Evolutionary conservation across 1,140 invertebrate genomes (phyloP).

Genomic region (Rhyacophila brunnea): DNA sequence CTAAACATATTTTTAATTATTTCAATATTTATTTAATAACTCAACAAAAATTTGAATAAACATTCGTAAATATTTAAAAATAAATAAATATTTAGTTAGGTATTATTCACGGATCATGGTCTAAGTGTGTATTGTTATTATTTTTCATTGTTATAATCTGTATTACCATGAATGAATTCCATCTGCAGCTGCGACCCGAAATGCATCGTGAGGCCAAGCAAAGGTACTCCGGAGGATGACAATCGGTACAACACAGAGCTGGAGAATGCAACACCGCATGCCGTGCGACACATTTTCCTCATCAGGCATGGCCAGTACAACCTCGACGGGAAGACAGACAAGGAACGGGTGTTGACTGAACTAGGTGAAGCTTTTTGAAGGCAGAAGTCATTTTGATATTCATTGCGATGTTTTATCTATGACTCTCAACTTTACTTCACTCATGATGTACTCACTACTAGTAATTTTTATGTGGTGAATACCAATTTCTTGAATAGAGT

Average conservation of each 20-base stretch:
- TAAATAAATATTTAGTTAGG: background rate
- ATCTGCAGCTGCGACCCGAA: slow-evolving; percentile 71
- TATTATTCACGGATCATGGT: too few relatives aligned
- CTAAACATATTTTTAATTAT: too few relatives aligned
- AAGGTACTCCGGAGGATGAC: slow-evolving; percentile 57
- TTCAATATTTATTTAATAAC: background rate
- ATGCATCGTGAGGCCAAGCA: slow-evolving; percentile 65
- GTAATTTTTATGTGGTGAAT: too few relatives aligned
- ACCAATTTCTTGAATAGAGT: too few relatives aligned
- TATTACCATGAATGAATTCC: too few relatives aligned
- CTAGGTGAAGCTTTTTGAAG: too few relatives aligned
- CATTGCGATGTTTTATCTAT: too few relatives aligned
- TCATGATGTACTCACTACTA: too few relatives aligned
- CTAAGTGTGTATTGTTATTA: too few relatives aligned
- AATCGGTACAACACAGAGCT: slow-evolving; percentile 63
- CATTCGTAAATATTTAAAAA: background rate
- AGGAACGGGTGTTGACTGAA: slow-evolving; percentile 75
- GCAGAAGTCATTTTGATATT: too few relatives aligned
- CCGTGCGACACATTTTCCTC: slow-evolving; percentile 81
- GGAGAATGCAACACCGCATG: slow-evolving; percentile 66
- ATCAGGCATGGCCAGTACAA: slow-evolving; percentile 96
- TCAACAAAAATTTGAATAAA: slow-evolving; percentile 21
- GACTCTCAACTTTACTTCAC: too few relatives aligned
- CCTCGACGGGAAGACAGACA: slow-evolving; percentile 67
- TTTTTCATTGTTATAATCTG: too few relatives aligned